A percentile compares a stretch with the other conserved stretches of the same genome.
Conservation (phyloP, 23 tunicate species). For the Ascidia mentula region DNA sequence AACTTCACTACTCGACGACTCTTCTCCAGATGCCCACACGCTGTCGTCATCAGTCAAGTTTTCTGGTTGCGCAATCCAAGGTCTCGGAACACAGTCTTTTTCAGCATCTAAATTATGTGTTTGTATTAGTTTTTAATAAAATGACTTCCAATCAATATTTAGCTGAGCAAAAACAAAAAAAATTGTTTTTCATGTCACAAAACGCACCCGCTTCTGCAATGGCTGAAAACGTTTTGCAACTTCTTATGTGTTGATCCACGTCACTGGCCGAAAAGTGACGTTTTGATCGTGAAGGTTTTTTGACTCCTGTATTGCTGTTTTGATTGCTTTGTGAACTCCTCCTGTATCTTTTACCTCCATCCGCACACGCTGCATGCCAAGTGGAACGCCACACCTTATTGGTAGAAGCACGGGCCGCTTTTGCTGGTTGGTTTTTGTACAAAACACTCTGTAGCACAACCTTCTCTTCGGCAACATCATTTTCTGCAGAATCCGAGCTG, state of each 20-base stretch:
- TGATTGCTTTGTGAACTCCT: not conserved
- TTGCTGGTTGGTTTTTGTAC: not conserved
- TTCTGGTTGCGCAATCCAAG: not conserved
- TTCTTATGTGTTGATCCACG: not conserved
- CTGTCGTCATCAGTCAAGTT: not conserved
- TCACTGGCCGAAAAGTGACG: not conserved
- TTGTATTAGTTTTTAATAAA: no score
- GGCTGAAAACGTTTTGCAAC: not conserved
- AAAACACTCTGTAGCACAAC: not conserved
- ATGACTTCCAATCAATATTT: no score
- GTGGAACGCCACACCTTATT: conserved; percentile 24
- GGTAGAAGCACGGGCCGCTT: not conserved
- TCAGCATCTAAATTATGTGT: no score
- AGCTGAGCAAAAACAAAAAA: no score
- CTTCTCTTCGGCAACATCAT: not conserved
- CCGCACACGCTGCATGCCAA: conserved; percentile 15
- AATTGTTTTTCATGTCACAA: no score
- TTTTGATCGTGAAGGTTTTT: not conserved
- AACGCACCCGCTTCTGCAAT: not conserved
- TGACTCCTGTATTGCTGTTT: not conserved
- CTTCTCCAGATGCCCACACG: not conserved
- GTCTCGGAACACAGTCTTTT: no score
- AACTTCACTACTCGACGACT: not conserved
- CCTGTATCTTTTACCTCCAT: not conserved
- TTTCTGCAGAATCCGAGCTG: not conserved